Conservation (phyloP, 2,888 invertebrate genomes). For the Sphaerophoria taeniata region DNA sequence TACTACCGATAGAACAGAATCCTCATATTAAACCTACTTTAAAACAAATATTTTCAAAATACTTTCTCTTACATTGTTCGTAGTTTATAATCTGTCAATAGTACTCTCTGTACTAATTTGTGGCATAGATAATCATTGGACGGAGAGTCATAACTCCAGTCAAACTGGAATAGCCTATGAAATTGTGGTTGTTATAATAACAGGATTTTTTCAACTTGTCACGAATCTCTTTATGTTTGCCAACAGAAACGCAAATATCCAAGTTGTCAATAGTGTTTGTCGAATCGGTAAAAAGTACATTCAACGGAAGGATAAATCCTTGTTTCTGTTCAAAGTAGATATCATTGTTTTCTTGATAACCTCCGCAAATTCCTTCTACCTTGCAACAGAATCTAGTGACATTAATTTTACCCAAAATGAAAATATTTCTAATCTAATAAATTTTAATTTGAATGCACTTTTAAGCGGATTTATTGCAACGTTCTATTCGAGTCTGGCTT, state of each 20-base stretch:
- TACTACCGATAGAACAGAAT: neutral
- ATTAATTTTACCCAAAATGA: too few species aligned
- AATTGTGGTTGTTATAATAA: neutral
- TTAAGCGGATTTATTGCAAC: constrained; percentile 3
- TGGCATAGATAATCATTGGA: too few species aligned
- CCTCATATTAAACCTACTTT: neutral
- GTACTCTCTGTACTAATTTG: neutral
- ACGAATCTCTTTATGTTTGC: neutral
- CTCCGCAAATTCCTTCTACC: neutral
- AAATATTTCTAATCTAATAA: neutral
- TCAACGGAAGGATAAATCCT: neutral
- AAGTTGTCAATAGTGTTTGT: neutral
- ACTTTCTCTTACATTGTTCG: neutral
- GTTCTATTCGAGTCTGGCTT: neutral
- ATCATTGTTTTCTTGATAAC: neutral
- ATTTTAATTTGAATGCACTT: neutral
- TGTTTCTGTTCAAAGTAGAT: neutral
- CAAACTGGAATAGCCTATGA: too few species aligned
- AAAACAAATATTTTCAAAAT: neutral
- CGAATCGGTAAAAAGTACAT: neutral
- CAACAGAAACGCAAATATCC: neutral
- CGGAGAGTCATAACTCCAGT: too few species aligned
- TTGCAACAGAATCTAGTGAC: neutral
- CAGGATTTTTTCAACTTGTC: neutral
- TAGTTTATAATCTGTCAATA: neutral